Conservation (phyloP, 2,797 vertebrate species). For the Lepus oiostolus region DNA sequence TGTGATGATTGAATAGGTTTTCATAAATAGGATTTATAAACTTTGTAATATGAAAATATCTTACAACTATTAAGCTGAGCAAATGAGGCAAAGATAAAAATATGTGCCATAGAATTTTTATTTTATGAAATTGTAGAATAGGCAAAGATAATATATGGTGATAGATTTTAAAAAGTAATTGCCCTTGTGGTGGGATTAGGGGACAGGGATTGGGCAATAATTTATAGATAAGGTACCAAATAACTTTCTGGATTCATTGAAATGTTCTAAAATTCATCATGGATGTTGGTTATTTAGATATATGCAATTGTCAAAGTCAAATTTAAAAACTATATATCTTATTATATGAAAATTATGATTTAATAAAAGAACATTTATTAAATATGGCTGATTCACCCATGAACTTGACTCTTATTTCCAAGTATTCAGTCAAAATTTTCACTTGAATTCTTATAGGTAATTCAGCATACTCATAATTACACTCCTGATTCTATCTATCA, state of each 20-base stretch:
- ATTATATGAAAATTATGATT: neutral
- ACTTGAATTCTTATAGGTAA: neutral
- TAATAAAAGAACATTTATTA: neutral
- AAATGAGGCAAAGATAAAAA: conserved; percentile 46
- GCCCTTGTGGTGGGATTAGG: neutral
- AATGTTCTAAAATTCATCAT: neutral
- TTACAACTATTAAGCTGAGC: neutral
- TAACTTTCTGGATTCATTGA: neutral
- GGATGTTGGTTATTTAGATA: neutral
- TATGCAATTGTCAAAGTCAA: neutral
- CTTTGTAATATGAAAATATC: neutral
- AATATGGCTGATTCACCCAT: neutral
- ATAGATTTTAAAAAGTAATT: neutral
- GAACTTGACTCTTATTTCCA: neutral
- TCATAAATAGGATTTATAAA: conserved; percentile 11
- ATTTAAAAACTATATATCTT: neutral
- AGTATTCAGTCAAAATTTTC: neutral
- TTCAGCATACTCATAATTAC: neutral
- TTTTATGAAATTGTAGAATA: neutral
- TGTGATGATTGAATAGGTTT: neutral
- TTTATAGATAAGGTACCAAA: neutral
- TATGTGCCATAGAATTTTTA: neutral
- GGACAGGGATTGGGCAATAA: neutral
- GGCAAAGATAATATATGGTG: neutral
- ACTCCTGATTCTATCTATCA: neutral